Conservation (phyloP, 1,140 invertebrate genomes). For the Ips nitidus region DNA sequence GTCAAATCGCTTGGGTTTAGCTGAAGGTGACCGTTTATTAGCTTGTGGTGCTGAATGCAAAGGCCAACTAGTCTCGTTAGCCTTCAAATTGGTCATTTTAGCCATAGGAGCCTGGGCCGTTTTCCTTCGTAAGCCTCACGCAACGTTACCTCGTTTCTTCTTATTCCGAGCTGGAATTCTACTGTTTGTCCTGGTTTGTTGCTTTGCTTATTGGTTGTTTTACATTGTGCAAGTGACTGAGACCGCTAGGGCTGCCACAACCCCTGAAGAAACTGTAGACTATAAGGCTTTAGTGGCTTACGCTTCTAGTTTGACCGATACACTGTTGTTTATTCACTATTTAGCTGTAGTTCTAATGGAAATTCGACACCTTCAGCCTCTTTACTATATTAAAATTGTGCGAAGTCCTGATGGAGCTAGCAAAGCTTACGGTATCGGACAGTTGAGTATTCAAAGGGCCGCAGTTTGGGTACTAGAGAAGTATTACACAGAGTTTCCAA, state of each 20-base stretch:
- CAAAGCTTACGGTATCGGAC: conserved; percentile 82
- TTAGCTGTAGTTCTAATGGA: conserved; percentile 90
- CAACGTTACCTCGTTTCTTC: conserved; percentile 89
- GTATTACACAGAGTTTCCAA: conserved; percentile 95
- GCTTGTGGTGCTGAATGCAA: conserved; percentile 78
- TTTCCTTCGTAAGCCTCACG: conserved; percentile 71
- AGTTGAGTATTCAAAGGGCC: conserved; percentile 92
- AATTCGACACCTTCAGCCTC: conserved; percentile 85
- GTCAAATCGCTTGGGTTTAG: conserved; percentile 57
- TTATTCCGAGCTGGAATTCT: conserved; percentile 86
- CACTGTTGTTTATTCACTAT: conserved; percentile 93
- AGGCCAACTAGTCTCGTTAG: conserved; percentile 86
- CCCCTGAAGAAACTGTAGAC: conserved; percentile 74
- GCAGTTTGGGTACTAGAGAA: conserved; percentile 91
- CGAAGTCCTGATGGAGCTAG: conserved; percentile 93
- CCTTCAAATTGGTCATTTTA: conserved; percentile 90
- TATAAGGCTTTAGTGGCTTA: conserved; percentile 87
- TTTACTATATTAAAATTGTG: conserved; percentile 88
- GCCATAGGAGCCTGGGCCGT: conserved; percentile 88
- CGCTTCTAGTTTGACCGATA: conserved; percentile 87
- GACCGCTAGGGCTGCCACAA: conserved; percentile 73
- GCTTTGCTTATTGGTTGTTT: conserved; percentile 96
- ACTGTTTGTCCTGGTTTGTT: conserved; percentile 87
- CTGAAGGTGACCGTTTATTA: conserved; percentile 60
- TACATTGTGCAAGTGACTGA: conserved; percentile 89